Percentiles rank a stretch among this genome's conserved stretches.
Conservation (phyloP, 2,113 vertebrate genomes). For the Setophaga coronata region DNA sequence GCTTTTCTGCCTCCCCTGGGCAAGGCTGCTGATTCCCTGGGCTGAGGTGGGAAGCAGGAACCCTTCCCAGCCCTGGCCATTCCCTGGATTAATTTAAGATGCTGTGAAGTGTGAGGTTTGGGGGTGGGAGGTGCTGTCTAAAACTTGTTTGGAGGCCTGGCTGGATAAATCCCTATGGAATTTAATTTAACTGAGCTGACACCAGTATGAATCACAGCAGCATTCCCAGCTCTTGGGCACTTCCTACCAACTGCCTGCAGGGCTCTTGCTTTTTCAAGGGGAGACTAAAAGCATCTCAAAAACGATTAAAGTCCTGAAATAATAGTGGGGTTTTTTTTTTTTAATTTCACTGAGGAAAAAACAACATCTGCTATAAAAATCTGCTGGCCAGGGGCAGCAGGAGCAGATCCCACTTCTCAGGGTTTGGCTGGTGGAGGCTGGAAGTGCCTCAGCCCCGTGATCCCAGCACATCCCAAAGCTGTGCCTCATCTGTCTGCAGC, state of each 20-base stretch:
- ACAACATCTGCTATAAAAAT: slow-evolving; percentile 60
- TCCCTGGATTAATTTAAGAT: slow-evolving; percentile 12
- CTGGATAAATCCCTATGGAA: slow-evolving; percentile 45
- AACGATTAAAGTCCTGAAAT: not conserved
- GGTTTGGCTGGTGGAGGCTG: not conserved
- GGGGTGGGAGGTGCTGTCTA: not conserved
- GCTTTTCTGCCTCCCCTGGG: not conserved
- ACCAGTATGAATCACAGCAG: slow-evolving; percentile 1
- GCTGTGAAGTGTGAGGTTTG: not conserved
- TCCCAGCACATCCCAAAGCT: fast-evolving
- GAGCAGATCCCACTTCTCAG: not conserved
- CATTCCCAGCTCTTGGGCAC: not conserved
- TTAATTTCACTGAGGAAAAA: not conserved
- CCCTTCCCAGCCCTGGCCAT: not conserved
- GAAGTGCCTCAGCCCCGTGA: not conserved
- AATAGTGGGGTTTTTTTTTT: not conserved
- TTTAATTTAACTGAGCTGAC: slow-evolving; percentile 44
- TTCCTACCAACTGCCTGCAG: not conserved
- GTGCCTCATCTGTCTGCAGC: slow-evolving; percentile 32
- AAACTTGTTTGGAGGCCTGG: not conserved
- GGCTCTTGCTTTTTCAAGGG: not conserved
- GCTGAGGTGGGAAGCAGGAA: not conserved
- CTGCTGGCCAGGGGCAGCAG: not conserved
- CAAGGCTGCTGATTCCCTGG: fast-evolving
- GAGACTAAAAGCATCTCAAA: slow-evolving; percentile 23